Percentiles rank a stretch among this genome's conserved stretches.
phyloP scores from a whole-genome alignment of 2,113 vertebrate genomes.

The Poeciliopsis turrubarensis region DNA sequence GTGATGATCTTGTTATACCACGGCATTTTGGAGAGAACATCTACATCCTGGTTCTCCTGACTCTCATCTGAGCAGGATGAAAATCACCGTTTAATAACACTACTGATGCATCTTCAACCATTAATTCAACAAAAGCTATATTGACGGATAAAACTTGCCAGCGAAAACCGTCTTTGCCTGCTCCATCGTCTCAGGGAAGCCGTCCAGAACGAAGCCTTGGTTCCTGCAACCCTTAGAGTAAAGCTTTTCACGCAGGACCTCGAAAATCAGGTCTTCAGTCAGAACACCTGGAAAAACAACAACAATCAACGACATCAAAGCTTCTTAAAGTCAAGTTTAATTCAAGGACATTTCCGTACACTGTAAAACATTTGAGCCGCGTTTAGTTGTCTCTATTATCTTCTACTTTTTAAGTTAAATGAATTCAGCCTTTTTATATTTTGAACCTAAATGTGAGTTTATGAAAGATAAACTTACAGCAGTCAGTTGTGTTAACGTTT shows the following conservation, averaged over 20 bases:
- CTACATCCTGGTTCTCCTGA: constrained; percentile 68
- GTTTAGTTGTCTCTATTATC: too few species aligned
- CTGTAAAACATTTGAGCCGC: background rate
- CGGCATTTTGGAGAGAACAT: constrained; percentile 63
- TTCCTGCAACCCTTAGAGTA: constrained; percentile 89
- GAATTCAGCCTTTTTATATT: too few species aligned
- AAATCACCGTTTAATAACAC: background rate
- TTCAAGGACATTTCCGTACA: background rate
- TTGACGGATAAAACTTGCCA: constrained; percentile 71
- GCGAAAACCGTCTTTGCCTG: constrained; percentile 87
- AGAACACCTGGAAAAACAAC: constrained; percentile 75
- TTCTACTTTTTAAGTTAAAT: too few species aligned
- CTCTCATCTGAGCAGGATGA: constrained; percentile 72
- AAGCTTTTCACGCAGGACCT: constrained; percentile 86
- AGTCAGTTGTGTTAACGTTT: too few species aligned
- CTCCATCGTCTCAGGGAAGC: constrained; percentile 85
- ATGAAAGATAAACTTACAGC: too few species aligned
- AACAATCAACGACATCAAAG: background rate
- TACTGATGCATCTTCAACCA: background rate
- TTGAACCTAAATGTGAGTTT: too few species aligned
- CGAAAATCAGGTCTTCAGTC: constrained; percentile 76
- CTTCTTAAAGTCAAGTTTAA: background rate
- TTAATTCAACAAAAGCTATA: background rate
- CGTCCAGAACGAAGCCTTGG: constrained; percentile 93
- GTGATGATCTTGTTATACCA: constrained; percentile 80